Conservation (phyloP, 2,797 vertebrate species). For the Acipenser oxyrinchus region DNA sequence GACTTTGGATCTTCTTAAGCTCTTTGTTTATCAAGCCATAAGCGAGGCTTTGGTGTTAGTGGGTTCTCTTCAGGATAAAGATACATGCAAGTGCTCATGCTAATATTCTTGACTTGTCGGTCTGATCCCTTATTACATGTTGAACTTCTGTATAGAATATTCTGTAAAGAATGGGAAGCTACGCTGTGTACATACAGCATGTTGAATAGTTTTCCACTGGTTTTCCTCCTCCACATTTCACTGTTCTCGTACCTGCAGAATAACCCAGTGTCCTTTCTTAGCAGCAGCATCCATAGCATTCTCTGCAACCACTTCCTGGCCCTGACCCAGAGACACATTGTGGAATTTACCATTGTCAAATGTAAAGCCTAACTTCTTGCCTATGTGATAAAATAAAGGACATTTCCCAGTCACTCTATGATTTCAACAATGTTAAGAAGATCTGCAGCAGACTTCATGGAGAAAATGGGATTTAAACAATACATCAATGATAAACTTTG, state of each 20-base stretch:
- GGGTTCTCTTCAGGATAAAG: no score
- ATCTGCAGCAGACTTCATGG: not conserved
- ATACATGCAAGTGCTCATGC: no score
- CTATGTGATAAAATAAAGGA: conserved; percentile 29
- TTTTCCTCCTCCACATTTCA: no score
- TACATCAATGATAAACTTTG: no score
- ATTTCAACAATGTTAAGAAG: not conserved
- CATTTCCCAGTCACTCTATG: not conserved
- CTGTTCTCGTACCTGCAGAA: conserved; percentile 61
- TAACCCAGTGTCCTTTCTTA: conserved; percentile 86
- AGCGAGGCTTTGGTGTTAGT: no score
- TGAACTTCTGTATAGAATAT: no score
- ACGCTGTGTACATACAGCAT: no score
- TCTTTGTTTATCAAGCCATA: no score
- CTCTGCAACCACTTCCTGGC: conserved; percentile 85
- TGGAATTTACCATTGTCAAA: conserved; percentile 66
- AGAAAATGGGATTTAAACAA: not conserved
- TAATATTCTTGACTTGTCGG: no score
- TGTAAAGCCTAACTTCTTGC: conserved; percentile 53
- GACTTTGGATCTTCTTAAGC: no score
- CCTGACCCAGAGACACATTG: conserved; percentile 89
- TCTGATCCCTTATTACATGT: no score
- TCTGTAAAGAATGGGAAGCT: no score
- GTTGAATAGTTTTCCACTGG: conserved; percentile 13
- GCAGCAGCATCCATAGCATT: conserved; percentile 74